Percentiles rank a stretch among this genome's conserved stretches.
Evolutionary conservation across 2,888 invertebrate genomes (phyloP).

Genomic region (Phalera bucephala): DNA sequence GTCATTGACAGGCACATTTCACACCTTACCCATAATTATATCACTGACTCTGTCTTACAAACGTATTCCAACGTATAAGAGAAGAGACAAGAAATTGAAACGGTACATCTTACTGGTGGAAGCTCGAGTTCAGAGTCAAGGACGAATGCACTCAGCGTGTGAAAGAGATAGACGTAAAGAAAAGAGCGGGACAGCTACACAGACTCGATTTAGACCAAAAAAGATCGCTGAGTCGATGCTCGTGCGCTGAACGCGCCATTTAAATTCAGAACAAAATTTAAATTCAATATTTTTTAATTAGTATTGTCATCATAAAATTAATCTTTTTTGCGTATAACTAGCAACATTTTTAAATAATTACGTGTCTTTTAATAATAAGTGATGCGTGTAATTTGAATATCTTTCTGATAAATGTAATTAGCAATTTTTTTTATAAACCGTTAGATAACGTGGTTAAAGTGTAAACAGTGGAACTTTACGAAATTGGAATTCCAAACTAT

Average conservation of each 20-base stretch:
- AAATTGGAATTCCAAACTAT: slow-evolving; percentile 17
- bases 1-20: slow-evolving; percentile 74
- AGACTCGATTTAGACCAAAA: slow-evolving; percentile 51
- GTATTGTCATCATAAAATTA: slow-evolving; percentile 32
- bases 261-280: slow-evolving; percentile 29
- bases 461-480: slow-evolving; percentile 12
- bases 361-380: slow-evolving; percentile 49
- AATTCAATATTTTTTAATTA: slow-evolving; percentile 22
- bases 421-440: too few relatives aligned
- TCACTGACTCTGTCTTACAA: slow-evolving; percentile 42
- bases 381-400: slow-evolving; percentile 35
- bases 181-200: slow-evolving; percentile 40
- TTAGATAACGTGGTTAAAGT: slow-evolving; percentile 3
- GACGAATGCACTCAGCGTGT: slow-evolving; percentile 63
- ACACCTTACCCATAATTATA: slow-evolving; percentile 58
- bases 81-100: slow-evolving; percentile 53
- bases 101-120: slow-evolving; percentile 68
- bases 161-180: slow-evolving; percentile 42
- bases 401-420: too few relatives aligned
- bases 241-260: slow-evolving; percentile 46
- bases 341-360: slow-evolving; percentile 51
- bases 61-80: slow-evolving; percentile 6
- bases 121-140: slow-evolving; percentile 65
- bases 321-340: slow-evolving; percentile 21
- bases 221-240: slow-evolving; percentile 53